These are phyloP conservation scores for Rhodinocichla rosea DNA, from an alignment of 2,113 vertebrate genomes.

Conservation along the genomic window DNA sequence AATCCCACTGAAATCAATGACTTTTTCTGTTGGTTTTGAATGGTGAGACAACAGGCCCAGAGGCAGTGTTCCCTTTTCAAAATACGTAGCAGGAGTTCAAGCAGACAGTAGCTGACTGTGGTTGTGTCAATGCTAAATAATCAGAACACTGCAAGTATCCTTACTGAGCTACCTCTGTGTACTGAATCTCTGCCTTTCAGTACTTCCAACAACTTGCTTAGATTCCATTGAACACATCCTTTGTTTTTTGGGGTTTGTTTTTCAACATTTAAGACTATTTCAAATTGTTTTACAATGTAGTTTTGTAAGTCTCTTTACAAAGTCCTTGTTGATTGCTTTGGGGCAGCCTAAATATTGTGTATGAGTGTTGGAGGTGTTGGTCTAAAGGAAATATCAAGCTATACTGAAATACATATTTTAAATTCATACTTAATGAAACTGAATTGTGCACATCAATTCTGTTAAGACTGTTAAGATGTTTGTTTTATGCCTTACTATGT, in stretches of 20 bases:
- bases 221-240: slow-evolving; percentile 21
- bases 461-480: slow-evolving; percentile 42
- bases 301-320: slow-evolving; percentile 9
- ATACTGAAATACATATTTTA: slow-evolving; percentile 50
- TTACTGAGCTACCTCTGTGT: slow-evolving; percentile 75
- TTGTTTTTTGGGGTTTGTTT: neutral
- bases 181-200: slow-evolving; percentile 42
- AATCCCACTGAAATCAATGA: neutral
- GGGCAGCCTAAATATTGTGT: neutral
- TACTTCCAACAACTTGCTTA: slow-evolving; percentile 46
- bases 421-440: slow-evolving; percentile 51
- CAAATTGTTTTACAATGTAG: neutral
- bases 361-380: slow-evolving; percentile 34
- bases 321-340: slow-evolving; percentile 39
- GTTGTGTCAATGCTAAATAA: neutral
- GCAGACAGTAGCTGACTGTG: neutral
- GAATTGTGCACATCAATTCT: slow-evolving; percentile 56
- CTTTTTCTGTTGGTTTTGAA: neutral
- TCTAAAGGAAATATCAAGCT: slow-evolving; percentile 58
- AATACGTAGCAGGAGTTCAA: neutral
- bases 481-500: slow-evolving; percentile 29
- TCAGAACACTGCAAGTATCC: slow-evolving; percentile 41
- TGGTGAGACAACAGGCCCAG: neutral
- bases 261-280: slow-evolving; percentile 30
- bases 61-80: neutral